Evolutionary conservation across 2,797 vertebrate genomes (phyloP), one percentile per base, ranked within the genome.

Genomic region (Sparidentex hasta): DNA sequence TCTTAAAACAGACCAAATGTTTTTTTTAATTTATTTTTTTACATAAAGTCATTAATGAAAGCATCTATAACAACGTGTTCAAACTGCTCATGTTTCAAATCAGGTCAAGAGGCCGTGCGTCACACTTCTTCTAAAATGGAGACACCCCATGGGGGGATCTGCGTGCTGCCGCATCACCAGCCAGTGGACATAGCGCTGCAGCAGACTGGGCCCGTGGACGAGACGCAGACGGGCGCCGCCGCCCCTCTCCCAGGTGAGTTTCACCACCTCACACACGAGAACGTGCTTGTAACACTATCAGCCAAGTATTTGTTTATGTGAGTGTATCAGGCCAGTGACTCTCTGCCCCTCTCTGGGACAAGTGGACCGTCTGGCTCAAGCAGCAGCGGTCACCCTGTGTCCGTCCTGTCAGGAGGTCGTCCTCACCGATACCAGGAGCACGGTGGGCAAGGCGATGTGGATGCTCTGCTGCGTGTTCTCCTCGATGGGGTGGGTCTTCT

Each of bases 381-480:
- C 0, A 0, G 47, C 90, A 1, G 81, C 58, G 0, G 0, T 27
- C 55, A 87, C 87, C 7, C 38, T 3, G 47, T 95, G 95, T 81
- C 94, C 94, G 1, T 74, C 27, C 70, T 95, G 94, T 52, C 12
- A 82, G 0, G 71, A 86, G 27, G 9, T 83, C 4, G 21, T 94
- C 38, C 11, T 65, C 64, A 95, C 94, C 6, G 69, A 91, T 27
- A 91, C 81, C 33, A 0, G 1, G 11, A 68, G 38, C 13, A 80
- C 8, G 41, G 43, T 84, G n/a, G 82, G 94, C 11, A 66, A 61
- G 2, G 8, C 70, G 0, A 1, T 51, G 7, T 93, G 88, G 71
- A 3, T 87, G 0, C 0, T 83, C 7, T 95, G 92, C 74, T 78
- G 81, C 29, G 0, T 93, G 17, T 78, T 69, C n/a, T 7, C 66